Evolutionary conservation across 92 coral and sea anemone species (phyloP).

Genomic region (Parazoanthus darwini): DNA sequence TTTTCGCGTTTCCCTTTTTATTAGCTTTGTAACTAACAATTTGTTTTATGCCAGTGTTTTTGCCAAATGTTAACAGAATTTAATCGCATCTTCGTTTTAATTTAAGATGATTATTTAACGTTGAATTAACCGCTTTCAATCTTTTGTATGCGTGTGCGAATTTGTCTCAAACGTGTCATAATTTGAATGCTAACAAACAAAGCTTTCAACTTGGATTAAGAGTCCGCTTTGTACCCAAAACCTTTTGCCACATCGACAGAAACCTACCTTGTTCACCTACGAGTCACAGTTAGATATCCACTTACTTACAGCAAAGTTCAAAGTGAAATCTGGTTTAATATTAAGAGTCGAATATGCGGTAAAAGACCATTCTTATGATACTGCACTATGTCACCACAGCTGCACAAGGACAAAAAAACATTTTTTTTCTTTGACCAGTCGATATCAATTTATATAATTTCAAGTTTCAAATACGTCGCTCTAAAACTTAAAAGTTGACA

Average conservation of each 20-base stretch:
- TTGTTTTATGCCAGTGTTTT: background rate
- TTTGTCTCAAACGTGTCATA: background rate
- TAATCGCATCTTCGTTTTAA: background rate
- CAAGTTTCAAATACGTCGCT: background rate
- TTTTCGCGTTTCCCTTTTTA: background rate
- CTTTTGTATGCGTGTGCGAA: constrained; percentile 9
- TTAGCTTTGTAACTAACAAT: background rate
- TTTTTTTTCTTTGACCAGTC: too few relatives aligned
- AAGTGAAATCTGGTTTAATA: background rate
- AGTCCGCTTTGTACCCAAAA: background rate
- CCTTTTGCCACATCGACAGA: background rate
- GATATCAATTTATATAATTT: background rate
- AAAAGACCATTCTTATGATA: background rate
- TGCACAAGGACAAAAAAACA: background rate
- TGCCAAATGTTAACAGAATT: background rate
- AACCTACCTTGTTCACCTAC: background rate
- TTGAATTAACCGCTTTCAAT: background rate
- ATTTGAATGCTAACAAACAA: constrained; percentile 6
- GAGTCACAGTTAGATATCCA: background rate
- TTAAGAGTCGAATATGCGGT: background rate
- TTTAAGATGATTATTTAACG: background rate
- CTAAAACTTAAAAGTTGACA: too few relatives aligned
- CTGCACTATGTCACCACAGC: background rate
- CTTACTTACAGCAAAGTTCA: background rate
- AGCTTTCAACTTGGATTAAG: background rate